phyloP scores from a whole-genome alignment of 2,797 vertebrate genomes.

The Gallinago solitaria region DNA sequence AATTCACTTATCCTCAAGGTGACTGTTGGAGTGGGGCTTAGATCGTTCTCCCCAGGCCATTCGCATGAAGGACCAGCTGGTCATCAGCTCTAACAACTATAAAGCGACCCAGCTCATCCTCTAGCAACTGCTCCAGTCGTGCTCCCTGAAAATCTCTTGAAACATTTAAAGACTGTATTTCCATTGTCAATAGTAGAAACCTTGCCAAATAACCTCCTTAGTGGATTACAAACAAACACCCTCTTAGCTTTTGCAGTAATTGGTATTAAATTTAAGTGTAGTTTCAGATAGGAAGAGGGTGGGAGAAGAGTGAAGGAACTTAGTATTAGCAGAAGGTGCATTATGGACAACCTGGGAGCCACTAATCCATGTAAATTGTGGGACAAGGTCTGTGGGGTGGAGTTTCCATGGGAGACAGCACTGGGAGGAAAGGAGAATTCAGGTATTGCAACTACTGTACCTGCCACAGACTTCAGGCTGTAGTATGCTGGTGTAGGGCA shows the following conservation, averaged over 20 bases:
- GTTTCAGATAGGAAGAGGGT: background rate
- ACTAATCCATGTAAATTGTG: background rate
- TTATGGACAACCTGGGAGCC: background rate
- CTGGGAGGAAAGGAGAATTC: background rate
- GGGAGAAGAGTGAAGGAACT: background rate
- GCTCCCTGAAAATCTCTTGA: background rate
- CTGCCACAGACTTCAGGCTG: background rate
- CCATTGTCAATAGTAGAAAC: background rate
- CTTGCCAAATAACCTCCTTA: background rate
- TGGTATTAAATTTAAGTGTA: background rate
- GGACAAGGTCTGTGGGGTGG: background rate
- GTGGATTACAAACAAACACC: background rate
- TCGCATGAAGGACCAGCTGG: background rate
- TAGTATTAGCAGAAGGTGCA: background rate
- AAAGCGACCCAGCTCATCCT: background rate
- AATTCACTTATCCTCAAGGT: background rate
- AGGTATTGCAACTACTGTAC: background rate
- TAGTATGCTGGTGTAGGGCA: background rate
- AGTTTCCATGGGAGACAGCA: background rate
- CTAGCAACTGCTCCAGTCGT: background rate
- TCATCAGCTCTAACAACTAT: rapidly evolving
- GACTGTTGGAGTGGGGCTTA: background rate
- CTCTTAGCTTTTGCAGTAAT: background rate
- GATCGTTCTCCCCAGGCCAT: background rate
- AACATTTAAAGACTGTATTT: background rate